Base-by-base conservation (phyloP, 1,140 invertebrate genomes). In the Uloborus diversus region DNA sequence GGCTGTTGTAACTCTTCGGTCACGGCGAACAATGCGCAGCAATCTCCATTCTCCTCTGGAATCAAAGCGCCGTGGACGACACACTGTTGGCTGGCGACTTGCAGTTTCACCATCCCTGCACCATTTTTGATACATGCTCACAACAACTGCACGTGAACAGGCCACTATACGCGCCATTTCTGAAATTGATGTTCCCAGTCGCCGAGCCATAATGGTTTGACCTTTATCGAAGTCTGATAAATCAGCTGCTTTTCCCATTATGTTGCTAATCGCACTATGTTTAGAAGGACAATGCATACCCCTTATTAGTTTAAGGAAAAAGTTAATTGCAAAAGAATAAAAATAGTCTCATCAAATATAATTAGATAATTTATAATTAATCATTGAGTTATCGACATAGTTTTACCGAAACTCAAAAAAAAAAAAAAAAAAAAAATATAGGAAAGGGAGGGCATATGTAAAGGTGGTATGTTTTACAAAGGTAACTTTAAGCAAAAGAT, bases 221-320 rank as follows among this genome's bases (percentile, higher is more conserved):
- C 49, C 49, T 51, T 51, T 51, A 51, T 51, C 20, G 49, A 51
- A 51, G 49, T 51, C 49, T 20, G n/a, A 51, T 51, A 51, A 51
- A 51, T 51, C n/a, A 51, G 49, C 49, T 51, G 49, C 49, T 51
- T 51, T 51, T n/a, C 49, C 49, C 49, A 51, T 51, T 51, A 51
- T 51, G 49, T 51, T n/a, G 49, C 49, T 13, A 51, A 11, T 51
- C n/a, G 49, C 49, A 4, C 49, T 51, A 51, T 51, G 7, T 51
- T n/a, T 51, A 20, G n/a, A 51, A 13, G 20, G n/a, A 11, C n/a
- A n/a, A n/a, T n/a, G n/a, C n/a, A n/a, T n/a, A n/a, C n/a, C n/a
- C n/a, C n/a, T n/a, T n/a, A n/a, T n/a, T n/a, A n/a, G n/a, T n/a
- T n/a, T n/a, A n/a, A n/a, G n/a, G n/a, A n/a, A n/a, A n/a, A n/a